Conservation (phyloP, 2,888 invertebrate species). For the Calameuta pallipes region DNA sequence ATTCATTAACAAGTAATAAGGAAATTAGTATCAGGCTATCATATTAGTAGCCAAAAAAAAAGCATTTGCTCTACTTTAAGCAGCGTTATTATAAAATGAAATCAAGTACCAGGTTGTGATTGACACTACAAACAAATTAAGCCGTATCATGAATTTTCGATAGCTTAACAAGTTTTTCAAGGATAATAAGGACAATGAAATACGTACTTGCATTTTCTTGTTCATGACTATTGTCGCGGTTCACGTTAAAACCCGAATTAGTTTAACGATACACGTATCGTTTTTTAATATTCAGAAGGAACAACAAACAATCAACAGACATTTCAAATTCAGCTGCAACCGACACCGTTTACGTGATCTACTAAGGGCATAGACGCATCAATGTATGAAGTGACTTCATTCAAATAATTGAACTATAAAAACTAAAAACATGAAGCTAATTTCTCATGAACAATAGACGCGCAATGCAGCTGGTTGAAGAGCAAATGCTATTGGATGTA, state of each 20-base stretch:
- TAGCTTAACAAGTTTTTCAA: background rate
- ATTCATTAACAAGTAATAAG: slow-evolving; percentile 17
- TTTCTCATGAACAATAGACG: background rate
- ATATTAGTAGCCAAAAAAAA: background rate
- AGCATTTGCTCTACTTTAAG: background rate
- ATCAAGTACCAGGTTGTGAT: background rate
- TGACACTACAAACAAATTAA: slow-evolving; percentile 1
- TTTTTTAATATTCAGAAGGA: background rate
- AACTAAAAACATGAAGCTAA: background rate
- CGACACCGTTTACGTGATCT: background rate
- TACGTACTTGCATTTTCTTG: slow-evolving; percentile 2
- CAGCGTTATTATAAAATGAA: background rate
- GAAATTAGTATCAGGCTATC: background rate
- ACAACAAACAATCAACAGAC: background rate
- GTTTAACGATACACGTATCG: background rate
- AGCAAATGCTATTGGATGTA: background rate
- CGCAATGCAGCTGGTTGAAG: background rate
- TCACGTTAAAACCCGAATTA: background rate
- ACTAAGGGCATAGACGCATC: background rate
- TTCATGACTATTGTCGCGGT: background rate
- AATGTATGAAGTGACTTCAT: background rate
- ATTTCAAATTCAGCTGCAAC: background rate
- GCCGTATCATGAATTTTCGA: background rate
- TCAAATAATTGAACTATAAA: background rate
- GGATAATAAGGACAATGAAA: background rate